Evolutionary conservation across 1,140 invertebrate genomes (phyloP), one percentile per base, ranked within the genome.

Genomic region (Drosophila orosa): DNA sequence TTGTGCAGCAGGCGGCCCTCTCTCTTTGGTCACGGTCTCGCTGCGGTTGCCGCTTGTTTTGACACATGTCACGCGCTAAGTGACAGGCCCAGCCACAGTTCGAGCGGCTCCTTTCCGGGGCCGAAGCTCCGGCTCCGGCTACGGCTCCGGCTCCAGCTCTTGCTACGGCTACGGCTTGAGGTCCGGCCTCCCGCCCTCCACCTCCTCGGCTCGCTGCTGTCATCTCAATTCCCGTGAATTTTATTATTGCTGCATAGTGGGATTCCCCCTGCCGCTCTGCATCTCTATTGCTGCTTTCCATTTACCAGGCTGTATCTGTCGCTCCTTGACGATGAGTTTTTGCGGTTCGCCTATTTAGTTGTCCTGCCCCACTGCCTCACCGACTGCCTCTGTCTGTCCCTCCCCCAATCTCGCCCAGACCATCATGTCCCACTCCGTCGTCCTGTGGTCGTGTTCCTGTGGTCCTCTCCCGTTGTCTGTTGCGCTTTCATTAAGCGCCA

Each of bases 401-500:
- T 8, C 27, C 5, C 12, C 5, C 12, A 12, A 24, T 25, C 6
- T 24, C 56, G n/a, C 15, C 61, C 42, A 15, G 45, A 37, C 52
- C 35, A 61, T 47, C 31, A n/a, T 7, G n/a, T 47, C 60, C 63
- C 63, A n/a, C 35, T 42, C 42, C 44, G 35, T 52, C 65, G 45
- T 59, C 52, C 44, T 81, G 71, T 39, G 66, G 74, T 63, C 62
- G 69, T 78, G 80, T 77, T 77, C 57, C 74, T 83, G 60, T 57
- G 57, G 59, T 74, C 72, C 71, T 47, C 71, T 47, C 48, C 59
- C 60, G 74, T 75, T 85, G 77, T 85, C 82, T 86, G 82, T 86
- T 86, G 83, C 83, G 83, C 79, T 86, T 87, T 87, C 83, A 86
- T 86, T 87, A 86, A 87, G 84, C 83, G 75, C 61, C 82, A 87